A percentile compares a stretch with the other conserved stretches of the same genome.
Evolutionary conservation across 2,888 invertebrate species (phyloP).

Genomic region (Coelinius sp.): DNA sequence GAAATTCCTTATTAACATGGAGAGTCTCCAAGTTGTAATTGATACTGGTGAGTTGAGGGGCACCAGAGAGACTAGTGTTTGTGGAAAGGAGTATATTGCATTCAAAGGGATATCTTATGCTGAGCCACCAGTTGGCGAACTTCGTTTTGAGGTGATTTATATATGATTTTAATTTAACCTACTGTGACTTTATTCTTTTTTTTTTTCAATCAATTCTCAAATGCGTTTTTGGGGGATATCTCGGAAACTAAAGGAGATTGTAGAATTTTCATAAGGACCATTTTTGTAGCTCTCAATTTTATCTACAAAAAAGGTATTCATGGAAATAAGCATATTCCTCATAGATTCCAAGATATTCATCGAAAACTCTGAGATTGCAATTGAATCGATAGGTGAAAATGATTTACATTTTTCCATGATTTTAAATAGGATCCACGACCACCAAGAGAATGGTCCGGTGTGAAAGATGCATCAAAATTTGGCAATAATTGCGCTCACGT

Average conservation of each 20-base stretch:
- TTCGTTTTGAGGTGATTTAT: constrained; percentile 48
- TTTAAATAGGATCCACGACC: constrained; percentile 54
- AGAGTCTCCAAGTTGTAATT: constrained; percentile 35
- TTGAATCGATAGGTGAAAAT: neutral
- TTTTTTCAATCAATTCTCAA: too few species aligned
- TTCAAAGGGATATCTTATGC: constrained; percentile 55
- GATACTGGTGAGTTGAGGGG: constrained; percentile 48
- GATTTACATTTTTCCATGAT: neutral
- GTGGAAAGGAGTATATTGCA: constrained; percentile 41
- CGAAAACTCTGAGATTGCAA: neutral
- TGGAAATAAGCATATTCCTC: neutral
- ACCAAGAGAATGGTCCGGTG: constrained; percentile 51
- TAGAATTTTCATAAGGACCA: neutral
- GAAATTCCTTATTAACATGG: constrained; percentile 2
- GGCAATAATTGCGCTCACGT: constrained; percentile 47
- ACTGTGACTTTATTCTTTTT: too few species aligned
- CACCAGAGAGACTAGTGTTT: constrained; percentile 38
- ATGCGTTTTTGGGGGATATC: neutral
- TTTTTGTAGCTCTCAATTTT: neutral
- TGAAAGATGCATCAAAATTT: constrained; percentile 49
- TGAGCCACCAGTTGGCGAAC: constrained; percentile 49
- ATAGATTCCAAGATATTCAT: neutral
- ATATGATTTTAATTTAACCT: neutral
- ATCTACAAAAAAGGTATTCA: neutral
- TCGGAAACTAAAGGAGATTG: neutral